A percentile compares a stretch with the other conserved stretches of the same genome.
Evolutionary conservation across 2,113 vertebrate species (phyloP).

Genomic region (Channa argus): DNA sequence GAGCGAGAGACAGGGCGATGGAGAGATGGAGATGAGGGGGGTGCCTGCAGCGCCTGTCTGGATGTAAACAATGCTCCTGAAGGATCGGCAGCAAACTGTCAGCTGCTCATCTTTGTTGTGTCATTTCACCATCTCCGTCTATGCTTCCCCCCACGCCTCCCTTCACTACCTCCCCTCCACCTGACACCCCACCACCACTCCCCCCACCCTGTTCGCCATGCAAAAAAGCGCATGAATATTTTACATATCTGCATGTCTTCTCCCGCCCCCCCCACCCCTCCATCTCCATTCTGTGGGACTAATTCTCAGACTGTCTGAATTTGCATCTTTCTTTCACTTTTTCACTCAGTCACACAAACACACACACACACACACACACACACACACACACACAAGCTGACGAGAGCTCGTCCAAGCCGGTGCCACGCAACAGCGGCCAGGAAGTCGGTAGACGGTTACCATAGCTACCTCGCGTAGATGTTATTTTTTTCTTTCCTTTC

Average conservation of each 20-base stretch:
- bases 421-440: slow-evolving; percentile 84
- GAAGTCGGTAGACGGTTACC: slow-evolving; percentile 95
- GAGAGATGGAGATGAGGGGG: slow-evolving; percentile 81
- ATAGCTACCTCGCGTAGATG: slow-evolving; percentile 94
- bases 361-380: slow-evolving; percentile 14
- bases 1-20: slow-evolving; percentile 76
- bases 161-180: slow-evolving; percentile 77
- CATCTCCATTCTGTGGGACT: slow-evolving; percentile 92
- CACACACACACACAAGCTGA: slow-evolving; percentile 49
- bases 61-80: slow-evolving; percentile 95
- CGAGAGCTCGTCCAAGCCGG: slow-evolving; percentile 78
- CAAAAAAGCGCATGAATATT: slow-evolving; percentile 96
- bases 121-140: slow-evolving; percentile 92
- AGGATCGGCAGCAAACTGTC: slow-evolving; percentile 96
- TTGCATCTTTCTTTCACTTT: slow-evolving; percentile 89
- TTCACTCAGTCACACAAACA: slow-evolving; percentile 13
- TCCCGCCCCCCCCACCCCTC: slow-evolving; percentile 43
- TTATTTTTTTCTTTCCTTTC: slow-evolving; percentile 56
- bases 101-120: slow-evolving; percentile 99
- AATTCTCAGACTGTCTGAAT: slow-evolving; percentile 99
- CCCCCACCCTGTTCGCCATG: slow-evolving; percentile 82
- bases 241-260: slow-evolving; percentile 95
- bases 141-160: slow-evolving; percentile 79
- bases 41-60: slow-evolving; percentile 89
- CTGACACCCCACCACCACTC: slow-evolving; percentile 80